Percentiles rank a stretch among this genome's conserved stretches.
Evolutionary conservation across 2,797 vertebrate species (phyloP).

Genomic region (Acropternis orthonyx): DNA sequence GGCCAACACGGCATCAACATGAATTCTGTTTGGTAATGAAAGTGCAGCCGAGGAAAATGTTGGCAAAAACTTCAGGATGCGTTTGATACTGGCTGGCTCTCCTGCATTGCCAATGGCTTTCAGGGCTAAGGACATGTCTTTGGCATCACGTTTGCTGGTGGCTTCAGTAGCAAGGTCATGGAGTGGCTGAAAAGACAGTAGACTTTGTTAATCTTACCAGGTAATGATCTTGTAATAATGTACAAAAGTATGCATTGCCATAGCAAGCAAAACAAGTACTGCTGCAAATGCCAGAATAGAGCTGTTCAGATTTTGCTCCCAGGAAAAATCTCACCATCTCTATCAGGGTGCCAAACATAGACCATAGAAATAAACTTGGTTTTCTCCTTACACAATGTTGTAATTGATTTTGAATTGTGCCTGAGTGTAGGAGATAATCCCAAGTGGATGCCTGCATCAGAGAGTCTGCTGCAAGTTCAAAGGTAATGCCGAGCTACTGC

Average conservation of each 20-base stretch:
- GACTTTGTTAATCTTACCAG: neutral
- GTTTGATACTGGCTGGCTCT: constrained; percentile 84
- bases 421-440: neutral
- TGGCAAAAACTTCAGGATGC: constrained; percentile 85
- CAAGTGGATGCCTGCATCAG: neutral
- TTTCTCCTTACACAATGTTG: neutral
- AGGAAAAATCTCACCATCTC: neutral
- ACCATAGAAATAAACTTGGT: neutral
- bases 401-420: neutral
- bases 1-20: constrained; percentile 80
- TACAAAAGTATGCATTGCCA: neutral
- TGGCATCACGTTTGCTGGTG: constrained; percentile 63
- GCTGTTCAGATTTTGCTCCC: neutral
- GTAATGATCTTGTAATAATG: neutral
- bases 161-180: constrained; percentile 77
- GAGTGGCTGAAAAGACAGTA: constrained; percentile 78
- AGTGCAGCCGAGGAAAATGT: constrained; percentile 73
- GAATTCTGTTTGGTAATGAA: constrained; percentile 75
- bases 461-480: neutral
- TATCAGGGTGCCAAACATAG: neutral
- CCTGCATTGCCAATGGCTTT: constrained; percentile 87
- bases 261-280: neutral
- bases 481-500: neutral
- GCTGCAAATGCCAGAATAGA: neutral
- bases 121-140: constrained; percentile 78